Conservation (phyloP, 2,888 invertebrate genomes). For the Scelioninae gen. 1 region DNA sequence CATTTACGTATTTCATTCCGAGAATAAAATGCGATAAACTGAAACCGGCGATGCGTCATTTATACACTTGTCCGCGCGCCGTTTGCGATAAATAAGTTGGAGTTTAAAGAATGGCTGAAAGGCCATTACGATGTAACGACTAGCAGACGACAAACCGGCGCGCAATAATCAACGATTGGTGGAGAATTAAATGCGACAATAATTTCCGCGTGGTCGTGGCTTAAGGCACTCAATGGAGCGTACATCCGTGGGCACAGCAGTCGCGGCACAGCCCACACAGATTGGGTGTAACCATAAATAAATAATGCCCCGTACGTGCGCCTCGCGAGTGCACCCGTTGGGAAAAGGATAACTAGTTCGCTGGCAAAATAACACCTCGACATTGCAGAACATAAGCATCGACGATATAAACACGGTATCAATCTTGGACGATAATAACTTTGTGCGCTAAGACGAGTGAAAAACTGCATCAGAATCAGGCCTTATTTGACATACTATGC, state of each 20-base stretch:
- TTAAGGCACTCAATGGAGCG: conserved; percentile 78
- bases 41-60: conserved; percentile 29
- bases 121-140: conserved; percentile 34
- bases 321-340: conserved; percentile 32
- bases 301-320: conserved; percentile 54
- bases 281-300: conserved; percentile 68
- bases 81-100: conserved; percentile 35
- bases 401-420: conserved; percentile 51
- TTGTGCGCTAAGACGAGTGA: neutral
- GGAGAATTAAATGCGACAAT: conserved; percentile 75
- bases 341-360: conserved; percentile 44
- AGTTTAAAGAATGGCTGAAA: conserved; percentile 43
- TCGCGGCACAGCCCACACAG: conserved; percentile 74
- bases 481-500: too few relatives aligned
- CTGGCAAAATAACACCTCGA: conserved; percentile 47
- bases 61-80: conserved; percentile 44
- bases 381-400: conserved; percentile 39
- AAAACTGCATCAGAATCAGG: conserved; percentile 17
- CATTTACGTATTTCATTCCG: too few relatives aligned
- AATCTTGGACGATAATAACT: conserved; percentile 22
- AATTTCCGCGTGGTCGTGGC: conserved; percentile 75
- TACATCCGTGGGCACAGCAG: conserved; percentile 80
- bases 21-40: too few relatives aligned
- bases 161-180: conserved; percentile 66
- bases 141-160: conserved; percentile 41